Evolutionary conservation across 2,797 vertebrate genomes (phyloP), one percentile per base, ranked within the genome.

Genomic region (Meriones psammophilus): DNA sequence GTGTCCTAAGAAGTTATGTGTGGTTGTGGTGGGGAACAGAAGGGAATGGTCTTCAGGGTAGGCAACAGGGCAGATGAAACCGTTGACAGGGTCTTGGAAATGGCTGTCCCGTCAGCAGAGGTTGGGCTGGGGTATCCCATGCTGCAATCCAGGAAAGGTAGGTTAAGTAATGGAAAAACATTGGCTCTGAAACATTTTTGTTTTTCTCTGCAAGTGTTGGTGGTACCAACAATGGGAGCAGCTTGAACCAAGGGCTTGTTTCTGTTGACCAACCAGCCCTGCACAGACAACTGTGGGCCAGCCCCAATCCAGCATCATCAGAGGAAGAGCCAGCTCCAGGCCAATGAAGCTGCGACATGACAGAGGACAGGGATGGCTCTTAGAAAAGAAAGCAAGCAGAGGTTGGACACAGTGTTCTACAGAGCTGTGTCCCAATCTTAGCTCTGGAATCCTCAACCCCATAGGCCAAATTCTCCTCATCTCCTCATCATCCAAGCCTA

Each of bases 251-350:
- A 0, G 3, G 4, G 8, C 24, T 64, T 22, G 6, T 26, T 74
- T 33, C 30, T 13, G 15, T 26, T 22, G 71, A 33, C 30, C 20
- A 14, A 36, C 42, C 62, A 54, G 20, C 9, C 66, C 46, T 4
- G 0, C 4, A 50, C 5, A 4, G 68, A n/a, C 56, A 74, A 58
- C 39, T 13, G 3, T 17, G n/a, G 36, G 54, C 50, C 80, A 66
- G 28, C 5, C 9, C n/a, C 14, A 39, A 7, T 80, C 42, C 64
- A n/a, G 77, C n/a, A 18, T 20, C 3, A 2, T 9, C 0, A 0
- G 15, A 4, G 54, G 54, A 46, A 87, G 9, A 28, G 42, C 22
- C 3, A 0, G 81, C 76, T 36, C 62, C 18, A 66, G 71, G 33
- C 14, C 80, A 69, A 17, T 42, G 8, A 77, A n/a, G 13, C 18